These are phyloP conservation scores for Mesochorus sp. DNA, from an alignment of 2,888 invertebrate species.

Conservation along the genomic window DNA sequence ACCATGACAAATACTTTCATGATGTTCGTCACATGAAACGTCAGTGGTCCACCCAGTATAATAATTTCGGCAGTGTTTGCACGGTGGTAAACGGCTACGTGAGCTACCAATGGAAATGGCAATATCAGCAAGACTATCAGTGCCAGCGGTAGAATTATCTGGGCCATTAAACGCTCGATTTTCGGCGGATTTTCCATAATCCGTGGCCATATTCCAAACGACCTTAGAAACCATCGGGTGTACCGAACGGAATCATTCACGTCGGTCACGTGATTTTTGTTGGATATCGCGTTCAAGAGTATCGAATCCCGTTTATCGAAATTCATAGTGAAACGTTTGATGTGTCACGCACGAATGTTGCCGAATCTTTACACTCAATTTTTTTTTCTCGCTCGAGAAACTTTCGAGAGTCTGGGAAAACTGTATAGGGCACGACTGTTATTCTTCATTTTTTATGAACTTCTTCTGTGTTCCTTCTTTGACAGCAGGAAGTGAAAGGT, in stretches of 20 bases:
- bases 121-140: not conserved
- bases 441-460: not conserved
- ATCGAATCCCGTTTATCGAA: not conserved
- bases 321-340: not conserved
- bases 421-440: not conserved
- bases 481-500: not conserved
- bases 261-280: constrained; percentile 28
- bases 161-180: constrained; percentile 12
- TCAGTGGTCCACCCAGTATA: constrained; percentile 43
- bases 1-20: constrained; percentile 47
- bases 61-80: constrained; percentile 11
- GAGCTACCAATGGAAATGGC: constrained; percentile 2
- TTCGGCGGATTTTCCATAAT: constrained; percentile 29
- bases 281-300: not conserved
- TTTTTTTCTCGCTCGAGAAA: not conserved
- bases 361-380: not conserved
- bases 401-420: not conserved
- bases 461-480: not conserved
- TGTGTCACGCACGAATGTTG: not conserved
- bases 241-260: constrained; percentile 45
- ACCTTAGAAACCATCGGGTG: constrained; percentile 51
- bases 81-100: not conserved
- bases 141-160: constrained; percentile 27
- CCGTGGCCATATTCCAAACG: constrained; percentile 52
- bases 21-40: constrained; percentile 29